Conservation (phyloP, 2,888 invertebrate genomes). For the Lasioglossum figueresi region DNA sequence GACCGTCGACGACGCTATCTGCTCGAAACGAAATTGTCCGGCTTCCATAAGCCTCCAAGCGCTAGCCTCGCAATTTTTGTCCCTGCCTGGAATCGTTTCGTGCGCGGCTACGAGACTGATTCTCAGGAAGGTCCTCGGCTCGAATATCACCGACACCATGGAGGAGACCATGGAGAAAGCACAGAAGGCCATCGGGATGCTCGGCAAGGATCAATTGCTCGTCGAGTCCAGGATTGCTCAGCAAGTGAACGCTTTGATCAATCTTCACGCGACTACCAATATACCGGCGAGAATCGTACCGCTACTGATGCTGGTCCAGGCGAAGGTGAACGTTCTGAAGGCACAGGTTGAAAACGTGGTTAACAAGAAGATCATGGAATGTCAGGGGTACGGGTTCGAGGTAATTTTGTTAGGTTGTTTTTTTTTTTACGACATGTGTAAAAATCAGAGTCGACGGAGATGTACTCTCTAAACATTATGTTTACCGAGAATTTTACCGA, state of each 20-base stretch:
- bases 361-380: constrained; percentile 74
- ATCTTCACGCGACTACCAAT: constrained; percentile 78
- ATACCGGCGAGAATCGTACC: constrained; percentile 76
- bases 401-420: constrained; percentile 38
- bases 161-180: constrained; percentile 79
- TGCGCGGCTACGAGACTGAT: constrained; percentile 78
- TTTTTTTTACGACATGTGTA: no score
- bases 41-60: constrained; percentile 79
- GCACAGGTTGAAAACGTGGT: constrained; percentile 75
- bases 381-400: constrained; percentile 72
- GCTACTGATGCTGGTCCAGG: constrained; percentile 77
- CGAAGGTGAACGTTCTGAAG: constrained; percentile 79
- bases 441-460: not conserved
- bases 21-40: constrained; percentile 77
- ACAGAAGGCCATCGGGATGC: constrained; percentile 64
- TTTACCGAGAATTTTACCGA: not conserved
- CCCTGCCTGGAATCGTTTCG: constrained; percentile 78
- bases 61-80: constrained; percentile 78
- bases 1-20: constrained; percentile 71
- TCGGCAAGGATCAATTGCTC: constrained; percentile 78
- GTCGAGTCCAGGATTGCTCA: constrained; percentile 75
- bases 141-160: constrained; percentile 73
- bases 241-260: constrained; percentile 78
- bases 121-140: constrained; percentile 76
- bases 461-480: not conserved